phyloP scores from a whole-genome alignment of 1,140 invertebrate species.

The Trichoplusia ni region DNA sequence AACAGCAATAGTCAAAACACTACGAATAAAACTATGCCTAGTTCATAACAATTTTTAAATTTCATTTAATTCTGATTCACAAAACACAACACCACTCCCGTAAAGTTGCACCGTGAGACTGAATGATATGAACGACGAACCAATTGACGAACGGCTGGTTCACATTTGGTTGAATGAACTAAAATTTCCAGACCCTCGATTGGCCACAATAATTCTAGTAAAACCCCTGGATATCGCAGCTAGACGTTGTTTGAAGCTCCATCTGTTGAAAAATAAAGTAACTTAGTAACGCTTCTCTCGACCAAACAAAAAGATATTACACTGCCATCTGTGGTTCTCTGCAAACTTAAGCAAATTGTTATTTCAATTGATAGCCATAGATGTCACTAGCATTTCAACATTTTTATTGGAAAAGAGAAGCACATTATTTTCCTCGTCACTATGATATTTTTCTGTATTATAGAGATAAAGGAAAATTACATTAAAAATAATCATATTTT shows the following conservation, averaged over 20 bases:
- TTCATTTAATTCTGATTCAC: slow-evolving; percentile 16
- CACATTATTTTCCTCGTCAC: no score
- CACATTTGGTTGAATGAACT: slow-evolving; percentile 21
- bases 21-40: slow-evolving; percentile 14
- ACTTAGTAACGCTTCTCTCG: no score
- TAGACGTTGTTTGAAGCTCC: background rate
- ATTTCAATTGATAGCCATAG: no score
- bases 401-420: no score
- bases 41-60: slow-evolving; percentile 36
- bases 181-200: background rate
- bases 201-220: no score
- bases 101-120: slow-evolving; percentile 48
- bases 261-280: background rate
- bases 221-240: no score
- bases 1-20: background rate
- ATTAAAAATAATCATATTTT: no score
- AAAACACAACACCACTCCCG: slow-evolving; percentile 34
- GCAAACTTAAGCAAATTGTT: no score
- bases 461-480: no score
- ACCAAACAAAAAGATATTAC: background rate
- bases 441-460: no score
- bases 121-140: slow-evolving; percentile 56
- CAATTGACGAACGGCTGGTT: slow-evolving; percentile 28
- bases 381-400: no score
- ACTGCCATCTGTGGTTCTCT: background rate